Evolutionary conservation across 1,140 invertebrate genomes (phyloP), one percentile per base, ranked within the genome.

Genomic region (Camponotus floridanus): DNA sequence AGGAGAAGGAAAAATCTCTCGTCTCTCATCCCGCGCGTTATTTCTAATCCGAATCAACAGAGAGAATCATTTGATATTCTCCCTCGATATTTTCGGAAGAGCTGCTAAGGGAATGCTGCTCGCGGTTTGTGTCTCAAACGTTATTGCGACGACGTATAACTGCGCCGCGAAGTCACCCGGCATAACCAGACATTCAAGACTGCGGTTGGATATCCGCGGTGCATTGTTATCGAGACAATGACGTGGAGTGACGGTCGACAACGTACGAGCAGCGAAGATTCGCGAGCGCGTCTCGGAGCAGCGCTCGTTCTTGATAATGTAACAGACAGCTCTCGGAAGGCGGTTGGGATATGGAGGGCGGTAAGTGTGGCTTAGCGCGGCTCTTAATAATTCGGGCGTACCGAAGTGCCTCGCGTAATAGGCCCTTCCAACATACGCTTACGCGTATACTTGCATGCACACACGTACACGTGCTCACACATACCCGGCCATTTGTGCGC

Each of bases 331-430:
- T 57, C 57, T 59, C 55, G 87, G 81, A 87, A 91, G 76, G 67
- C 36, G 85, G 81, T 57, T 85, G 88, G 21, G 81, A 45, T 74
- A 79, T 59, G 81, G 79, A 79, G 71, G 36, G 21, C 51, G 79
- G 88, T 91, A 91, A 93, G 92, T 92, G 90, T 93, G 89, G 89
- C 91, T 94, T 91, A 91, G 91, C 89, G 90, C 88, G 86, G 91
- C 90, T 93, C 92, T 93, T 92, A 94, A 93, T 94, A 94, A 94
- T 94, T 94, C 92, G 90, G 90, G 87, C 88, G 90, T 86, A 80
- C 81, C 76, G 76, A 71, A 91, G 90, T 90, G 88, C 87, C 91
- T 91, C 85, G 48, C 15, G 90, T 92, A 92, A 76, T 64, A 61
- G 80, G 36, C 76, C 61, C 68, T 59, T 79, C 64, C 31, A 55